Evolutionary conservation across 2,797 vertebrate genomes (phyloP).

Genomic region (Coregonus ussuriensis): DNA sequence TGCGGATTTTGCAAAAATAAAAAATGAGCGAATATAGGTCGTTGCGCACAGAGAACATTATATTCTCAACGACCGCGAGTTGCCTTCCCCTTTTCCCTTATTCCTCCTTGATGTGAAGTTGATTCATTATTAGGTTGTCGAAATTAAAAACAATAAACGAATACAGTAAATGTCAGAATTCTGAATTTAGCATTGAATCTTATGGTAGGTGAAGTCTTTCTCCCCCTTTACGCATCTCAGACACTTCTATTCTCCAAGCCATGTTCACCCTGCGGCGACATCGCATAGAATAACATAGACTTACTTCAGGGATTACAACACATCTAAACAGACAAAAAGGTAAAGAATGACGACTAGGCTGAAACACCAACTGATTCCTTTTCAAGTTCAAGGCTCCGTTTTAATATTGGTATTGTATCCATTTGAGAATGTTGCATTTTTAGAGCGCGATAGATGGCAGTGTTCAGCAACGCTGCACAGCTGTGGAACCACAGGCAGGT

Average conservation of each 20-base stretch:
- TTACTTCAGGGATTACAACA: background rate
- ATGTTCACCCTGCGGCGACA: background rate
- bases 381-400: background rate
- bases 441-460: conserved; percentile 71
- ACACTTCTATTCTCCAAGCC: background rate
- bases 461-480: conserved; percentile 64
- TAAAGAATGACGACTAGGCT: background rate
- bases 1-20: background rate
- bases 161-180: background rate
- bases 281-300: background rate
- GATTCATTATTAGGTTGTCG: background rate
- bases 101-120: background rate
- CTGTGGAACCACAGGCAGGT: conserved; percentile 55
- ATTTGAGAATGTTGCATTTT: background rate
- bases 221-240: background rate
- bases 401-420: background rate
- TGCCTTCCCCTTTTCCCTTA: background rate
- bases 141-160: background rate
- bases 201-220: no score
- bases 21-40: no score
- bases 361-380: background rate
- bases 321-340: background rate
- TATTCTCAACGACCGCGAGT: no score
- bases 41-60: no score
- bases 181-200: no score